Conservation (phyloP, 1,140 invertebrate genomes). For the Drosophila pachea region DNA sequence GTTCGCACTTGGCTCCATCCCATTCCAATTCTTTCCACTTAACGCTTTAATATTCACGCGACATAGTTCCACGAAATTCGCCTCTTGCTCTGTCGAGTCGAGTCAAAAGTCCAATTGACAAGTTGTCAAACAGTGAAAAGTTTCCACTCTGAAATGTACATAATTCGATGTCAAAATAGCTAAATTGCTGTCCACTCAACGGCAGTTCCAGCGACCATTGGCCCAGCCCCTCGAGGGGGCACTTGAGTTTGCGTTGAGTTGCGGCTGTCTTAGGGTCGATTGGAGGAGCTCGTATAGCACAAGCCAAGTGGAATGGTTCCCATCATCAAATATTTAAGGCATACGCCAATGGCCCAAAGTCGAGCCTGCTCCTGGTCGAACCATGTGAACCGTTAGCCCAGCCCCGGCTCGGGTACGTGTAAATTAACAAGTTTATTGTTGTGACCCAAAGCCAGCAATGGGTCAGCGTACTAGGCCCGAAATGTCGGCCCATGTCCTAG, state of each 20-base stretch:
- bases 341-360: conserved; percentile 11
- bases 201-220: conserved; percentile 9
- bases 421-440: conserved; percentile 50
- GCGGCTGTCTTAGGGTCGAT: conserved; percentile 13
- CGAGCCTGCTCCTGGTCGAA: conserved; percentile 12
- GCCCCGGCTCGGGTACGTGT: conserved; percentile 30
- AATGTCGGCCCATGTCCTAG: conserved; percentile 9
- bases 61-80: not conserved
- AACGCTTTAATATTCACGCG: conserved; percentile 13
- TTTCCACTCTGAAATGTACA: conserved; percentile 44
- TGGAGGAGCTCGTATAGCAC: conserved; percentile 4
- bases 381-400: not conserved
- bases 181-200: conserved; percentile 31
- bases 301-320: conserved; percentile 29
- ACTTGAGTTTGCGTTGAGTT: not conserved
- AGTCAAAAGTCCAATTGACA: conserved; percentile 26
- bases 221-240: not conserved
- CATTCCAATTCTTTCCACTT: too few species aligned
- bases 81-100: conserved; percentile 17
- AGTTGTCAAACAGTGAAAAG: conserved; percentile 40
- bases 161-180: conserved; percentile 50
- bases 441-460: conserved; percentile 38
- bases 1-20: too few species aligned
- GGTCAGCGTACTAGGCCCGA: conserved; percentile 24
- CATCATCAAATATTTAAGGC: conserved; percentile 50